Base-by-base conservation (phyloP, 2,888 invertebrate species). In the Leptogaster cylindrica region DNA sequence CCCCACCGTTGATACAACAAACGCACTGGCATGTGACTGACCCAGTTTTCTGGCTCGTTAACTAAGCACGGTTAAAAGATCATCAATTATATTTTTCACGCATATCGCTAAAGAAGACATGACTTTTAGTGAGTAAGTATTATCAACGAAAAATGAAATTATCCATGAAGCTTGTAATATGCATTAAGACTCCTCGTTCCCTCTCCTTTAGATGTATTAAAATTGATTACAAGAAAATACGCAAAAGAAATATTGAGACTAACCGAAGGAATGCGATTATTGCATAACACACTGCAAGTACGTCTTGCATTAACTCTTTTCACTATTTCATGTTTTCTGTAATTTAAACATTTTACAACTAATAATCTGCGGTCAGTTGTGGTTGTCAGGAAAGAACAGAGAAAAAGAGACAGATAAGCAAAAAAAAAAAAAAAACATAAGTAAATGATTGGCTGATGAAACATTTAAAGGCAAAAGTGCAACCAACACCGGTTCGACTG, bases 391-490 rank as follows among this genome's bases (percentile, higher is more conserved):
- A 10, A 10, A 23, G 12, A 36, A 23, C n/a, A n/a, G n/a, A n/a
- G n/a, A n/a, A n/a, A n/a, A n/a, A n/a, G n/a, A n/a, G n/a, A n/a
- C n/a, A n/a, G n/a, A n/a, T n/a, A n/a, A n/a, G n/a, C 7, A 31
- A 31, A 31, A 31, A 31, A 10, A 8, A 27, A 28, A 27, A 14
- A 23, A 25, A 25, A 7, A 14, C 12, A 28, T 28, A 14, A 31
- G 31, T 33, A 52, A 51, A 1, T 31, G 18, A 16, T 6, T 33
- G 16, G 33, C n/a, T 33, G 52, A 52, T 18, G 48, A 39, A 39
- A 23, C 33, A 46, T 48, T 55, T 55, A 66, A 66, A 66, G 66
- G 66, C 55, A 66, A 66, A 66, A 66, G 66, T 66, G 66, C 66
- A 66, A 66, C 52, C 33, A 66, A 55, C 36, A 12, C 27, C 23